Evolutionary conservation across 2,888 invertebrate genomes (phyloP).

Genomic region (Hesperia comma): DNA sequence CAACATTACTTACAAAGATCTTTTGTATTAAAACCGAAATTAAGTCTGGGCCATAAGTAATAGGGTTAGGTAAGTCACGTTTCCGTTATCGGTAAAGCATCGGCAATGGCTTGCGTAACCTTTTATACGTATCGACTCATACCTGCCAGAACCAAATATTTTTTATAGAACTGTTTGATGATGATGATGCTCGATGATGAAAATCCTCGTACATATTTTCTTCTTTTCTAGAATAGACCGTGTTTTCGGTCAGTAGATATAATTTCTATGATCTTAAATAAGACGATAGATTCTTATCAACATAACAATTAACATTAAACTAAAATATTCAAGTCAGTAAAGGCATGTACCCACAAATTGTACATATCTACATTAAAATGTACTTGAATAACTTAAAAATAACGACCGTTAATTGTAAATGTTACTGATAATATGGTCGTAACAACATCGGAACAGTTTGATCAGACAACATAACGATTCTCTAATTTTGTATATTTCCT

Average conservation of each 20-base stretch:
- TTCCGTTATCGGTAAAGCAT: conserved; percentile 67
- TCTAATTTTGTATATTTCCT: too few relatives aligned
- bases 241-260: neutral
- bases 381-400: too few relatives aligned
- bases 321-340: too few relatives aligned
- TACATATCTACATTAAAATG: too few relatives aligned
- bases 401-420: too few relatives aligned
- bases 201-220: neutral
- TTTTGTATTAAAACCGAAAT: conserved; percentile 61
- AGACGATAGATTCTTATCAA: neutral
- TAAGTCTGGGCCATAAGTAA: conserved; percentile 67
- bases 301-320: too few relatives aligned
- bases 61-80: conserved; percentile 74
- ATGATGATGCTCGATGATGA: too few relatives aligned
- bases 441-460: too few relatives aligned
- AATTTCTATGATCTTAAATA: conserved; percentile 11
- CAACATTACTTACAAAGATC: conserved; percentile 66
- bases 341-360: too few relatives aligned
- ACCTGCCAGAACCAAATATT: conserved; percentile 39
- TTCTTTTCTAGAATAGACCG: neutral
- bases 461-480: too few relatives aligned
- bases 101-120: conserved; percentile 65
- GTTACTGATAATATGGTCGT: too few relatives aligned
- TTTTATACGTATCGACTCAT: too few relatives aligned
- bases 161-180: conserved; percentile 6